These are phyloP conservation scores for Invenusta paracnida DNA, from an alignment of 2,888 invertebrate genomes.

Conservation along the genomic window DNA sequence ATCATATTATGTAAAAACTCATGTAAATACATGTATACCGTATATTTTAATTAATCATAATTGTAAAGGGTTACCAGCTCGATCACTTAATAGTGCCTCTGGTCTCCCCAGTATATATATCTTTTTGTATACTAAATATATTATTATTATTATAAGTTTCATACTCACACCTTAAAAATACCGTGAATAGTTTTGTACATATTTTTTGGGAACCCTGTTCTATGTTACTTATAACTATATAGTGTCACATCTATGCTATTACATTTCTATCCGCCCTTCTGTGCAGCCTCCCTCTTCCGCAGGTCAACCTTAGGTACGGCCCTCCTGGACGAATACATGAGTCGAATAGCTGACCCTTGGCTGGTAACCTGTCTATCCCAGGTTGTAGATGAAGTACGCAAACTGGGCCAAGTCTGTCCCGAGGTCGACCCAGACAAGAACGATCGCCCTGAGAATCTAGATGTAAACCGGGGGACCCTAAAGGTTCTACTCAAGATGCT, in stretches of 20 bases:
- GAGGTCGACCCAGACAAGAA: background rate
- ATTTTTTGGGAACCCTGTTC: too few species aligned
- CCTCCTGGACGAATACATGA: background rate
- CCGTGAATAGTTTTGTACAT: too few species aligned
- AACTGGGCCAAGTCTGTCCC: background rate
- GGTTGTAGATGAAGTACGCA: background rate
- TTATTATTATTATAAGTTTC: too few species aligned
- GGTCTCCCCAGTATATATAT: too few species aligned
- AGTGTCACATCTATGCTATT: background rate
- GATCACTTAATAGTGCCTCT: too few species aligned
- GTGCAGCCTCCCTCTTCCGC: background rate
- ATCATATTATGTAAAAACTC: too few species aligned
- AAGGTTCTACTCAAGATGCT: background rate
- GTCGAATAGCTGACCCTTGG: background rate
- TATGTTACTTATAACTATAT: too few species aligned
- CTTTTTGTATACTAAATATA: too few species aligned
- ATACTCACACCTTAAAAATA: too few species aligned
- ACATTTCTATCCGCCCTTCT: background rate
- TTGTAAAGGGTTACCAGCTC: too few species aligned
- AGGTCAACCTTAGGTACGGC: background rate
- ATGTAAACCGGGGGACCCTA: background rate
- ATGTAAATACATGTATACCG: too few species aligned
- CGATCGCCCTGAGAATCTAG: background rate
- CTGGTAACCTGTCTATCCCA: background rate
- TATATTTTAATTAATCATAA: too few species aligned